Base-by-base conservation (phyloP, 2,113 vertebrate genomes). In the Nesoenas mayeri region DNA sequence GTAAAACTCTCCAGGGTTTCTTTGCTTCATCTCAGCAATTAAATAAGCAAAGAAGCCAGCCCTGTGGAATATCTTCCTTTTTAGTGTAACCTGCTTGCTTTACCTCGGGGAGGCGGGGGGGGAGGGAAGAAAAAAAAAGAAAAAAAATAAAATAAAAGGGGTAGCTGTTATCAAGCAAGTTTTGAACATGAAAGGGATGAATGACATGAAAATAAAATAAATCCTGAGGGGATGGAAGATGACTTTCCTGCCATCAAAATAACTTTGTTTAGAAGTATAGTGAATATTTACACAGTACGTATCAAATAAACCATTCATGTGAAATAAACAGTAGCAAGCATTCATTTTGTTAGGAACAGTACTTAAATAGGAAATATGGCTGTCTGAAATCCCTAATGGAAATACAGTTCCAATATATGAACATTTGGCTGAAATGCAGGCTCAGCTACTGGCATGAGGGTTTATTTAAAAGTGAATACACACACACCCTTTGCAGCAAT, bases 271-370 rank as follows among this genome's bases (percentile, higher is more conserved):
- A 58, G 22, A 90, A 83, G 14, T 54, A 20, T 2, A 47, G 36
- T 10, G 29, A 48, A 56, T 47, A 15, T 32, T 28, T 65, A 24
- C 5, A 26, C 20, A 32, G 16, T 25, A 50, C 2, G 6, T 16
- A 25, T 6, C 0, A 4, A 58, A 64, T 32, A 81, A 84, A 67
- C 4, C 16, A 19, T 15, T 58, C 0, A 2, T 7, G 17, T 13
- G 57, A 62, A 61, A 73, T 58, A 71, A 74, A 36, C 42, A 79
- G 15, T 1, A 3, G 11, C n/a, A 79, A 78, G 3, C 20, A n/a
- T 40, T 31, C 9, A 31, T 86, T 67, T 85, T 19, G 6, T 12
- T 24, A 42, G 69, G 22, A 71, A 22, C 1, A 32, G 18, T 8
- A 50, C 31, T 66, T 53, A 40, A 57, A 57, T 22, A 77, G 34